Evolutionary conservation across 37 sponge, comb jelly and placozoan genomes (phyloP).

Genomic region (Aplysina aerophoba): DNA sequence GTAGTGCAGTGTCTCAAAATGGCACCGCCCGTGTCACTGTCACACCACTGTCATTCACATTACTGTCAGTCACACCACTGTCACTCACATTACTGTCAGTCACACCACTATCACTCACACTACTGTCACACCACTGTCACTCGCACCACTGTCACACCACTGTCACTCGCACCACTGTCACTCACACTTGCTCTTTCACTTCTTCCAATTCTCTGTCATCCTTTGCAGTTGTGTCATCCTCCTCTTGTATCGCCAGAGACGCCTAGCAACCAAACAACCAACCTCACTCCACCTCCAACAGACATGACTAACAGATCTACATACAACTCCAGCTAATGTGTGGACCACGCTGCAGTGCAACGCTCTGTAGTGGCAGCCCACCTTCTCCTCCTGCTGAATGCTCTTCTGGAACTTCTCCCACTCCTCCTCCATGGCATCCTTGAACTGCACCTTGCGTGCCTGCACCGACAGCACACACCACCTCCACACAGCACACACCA

Average conservation of each 20-base stretch:
- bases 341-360: too few relatives aligned
- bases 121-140: constrained; percentile 60
- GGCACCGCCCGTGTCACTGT: not conserved
- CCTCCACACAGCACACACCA: not conserved
- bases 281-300: too few relatives aligned
- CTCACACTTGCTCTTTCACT: constrained; percentile 20
- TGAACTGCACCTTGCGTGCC: constrained; percentile 82
- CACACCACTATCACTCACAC: constrained; percentile 51
- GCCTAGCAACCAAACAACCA: not conserved
- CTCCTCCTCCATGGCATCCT: constrained; percentile 74
- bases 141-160: constrained; percentile 60
- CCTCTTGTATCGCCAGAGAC: constrained; percentile 7
- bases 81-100: constrained; percentile 71
- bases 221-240: not conserved
- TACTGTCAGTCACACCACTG: not conserved
- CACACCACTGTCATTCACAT: too few relatives aligned
- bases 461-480: too few relatives aligned
- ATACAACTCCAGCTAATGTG: too few relatives aligned
- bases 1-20: too few relatives aligned
- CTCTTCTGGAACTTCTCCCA: constrained; percentile 92
- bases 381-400: constrained; percentile 81
- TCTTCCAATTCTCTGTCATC: constrained; percentile 35
- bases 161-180: constrained; percentile 34
- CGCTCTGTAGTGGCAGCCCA: constrained; percentile 26
- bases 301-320: too few relatives aligned